Evolutionary conservation across 1,140 invertebrate species (phyloP).

Genomic region (Drosophila gunungcola): DNA sequence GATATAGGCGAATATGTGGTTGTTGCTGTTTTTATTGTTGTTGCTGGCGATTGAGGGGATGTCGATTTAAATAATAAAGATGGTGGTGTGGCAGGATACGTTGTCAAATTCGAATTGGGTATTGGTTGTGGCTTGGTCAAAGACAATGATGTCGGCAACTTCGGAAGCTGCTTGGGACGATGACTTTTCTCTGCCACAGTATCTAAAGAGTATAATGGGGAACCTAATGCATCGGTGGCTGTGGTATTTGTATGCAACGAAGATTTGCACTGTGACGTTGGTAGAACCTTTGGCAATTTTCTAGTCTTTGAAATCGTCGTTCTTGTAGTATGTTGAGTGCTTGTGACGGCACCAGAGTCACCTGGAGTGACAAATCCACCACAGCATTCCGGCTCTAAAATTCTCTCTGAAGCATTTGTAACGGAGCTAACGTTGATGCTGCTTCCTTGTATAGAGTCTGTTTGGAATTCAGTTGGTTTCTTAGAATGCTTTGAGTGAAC

Average conservation of each 20-base stretch:
- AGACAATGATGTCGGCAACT: slow-evolving; percentile 48
- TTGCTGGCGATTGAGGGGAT: slow-evolving; percentile 15
- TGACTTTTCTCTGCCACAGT: slow-evolving; percentile 29
- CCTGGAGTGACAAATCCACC: slow-evolving; percentile 4
- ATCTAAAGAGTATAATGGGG: slow-evolving; percentile 13
- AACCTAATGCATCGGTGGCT: slow-evolving; percentile 12
- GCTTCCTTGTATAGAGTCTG: slow-evolving; percentile 3
- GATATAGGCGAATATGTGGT: not conserved
- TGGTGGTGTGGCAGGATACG: slow-evolving; percentile 6
- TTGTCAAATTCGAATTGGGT: slow-evolving; percentile 1
- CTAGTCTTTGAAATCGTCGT: slow-evolving; percentile 48
- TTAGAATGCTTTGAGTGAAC: slow-evolving; percentile 41
- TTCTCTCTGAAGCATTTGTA: slow-evolving; percentile 26
- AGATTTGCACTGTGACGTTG: slow-evolving; percentile 54
- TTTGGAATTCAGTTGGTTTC: slow-evolving; percentile 21
- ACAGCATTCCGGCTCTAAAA: slow-evolving; percentile 15
- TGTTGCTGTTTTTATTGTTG: not conserved
- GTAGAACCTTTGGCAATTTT: slow-evolving; percentile 82
- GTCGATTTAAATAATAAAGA: not conserved
- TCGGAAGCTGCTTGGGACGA: slow-evolving; percentile 68
- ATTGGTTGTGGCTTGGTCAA: slow-evolving; percentile 9
- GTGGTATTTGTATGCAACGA: slow-evolving; percentile 10
- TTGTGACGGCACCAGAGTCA: slow-evolving; percentile 2
- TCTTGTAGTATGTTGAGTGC: slow-evolving; percentile 3
- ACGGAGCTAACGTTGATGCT: slow-evolving; percentile 31